A percentile compares a stretch with the other conserved stretches of the same genome.
These are phyloP conservation scores for Chrosomus eos DNA, from an alignment of 2,797 vertebrate species.

Conservation along the genomic window DNA sequence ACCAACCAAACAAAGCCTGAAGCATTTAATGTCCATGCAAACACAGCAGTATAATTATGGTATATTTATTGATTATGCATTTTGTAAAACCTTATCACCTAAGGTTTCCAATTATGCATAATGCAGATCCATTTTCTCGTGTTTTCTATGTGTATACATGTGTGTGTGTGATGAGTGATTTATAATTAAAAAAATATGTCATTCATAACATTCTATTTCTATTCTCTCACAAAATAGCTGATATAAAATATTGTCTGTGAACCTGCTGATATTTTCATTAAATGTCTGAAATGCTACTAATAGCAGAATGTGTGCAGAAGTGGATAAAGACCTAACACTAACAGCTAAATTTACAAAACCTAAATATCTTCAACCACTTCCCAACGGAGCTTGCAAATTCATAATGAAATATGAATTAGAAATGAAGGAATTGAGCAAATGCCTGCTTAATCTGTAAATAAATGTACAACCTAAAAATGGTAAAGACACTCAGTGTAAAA, in stretches of 20 bases:
- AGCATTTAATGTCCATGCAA: not conserved
- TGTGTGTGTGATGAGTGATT: not conserved
- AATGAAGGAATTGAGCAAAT: not conserved
- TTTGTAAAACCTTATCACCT: not conserved
- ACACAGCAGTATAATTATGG: slow-evolving; percentile 39
- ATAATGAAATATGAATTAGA: not conserved
- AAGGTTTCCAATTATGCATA: not conserved
- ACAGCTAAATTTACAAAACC: not conserved
- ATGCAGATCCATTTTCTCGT: not conserved
- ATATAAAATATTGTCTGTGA: not conserved
- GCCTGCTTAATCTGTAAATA: not conserved
- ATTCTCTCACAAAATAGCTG: not conserved
- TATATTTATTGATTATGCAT: not conserved
- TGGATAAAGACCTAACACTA: not conserved
- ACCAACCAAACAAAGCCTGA: not conserved
- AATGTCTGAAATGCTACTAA: not conserved
- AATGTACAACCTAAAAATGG: not conserved
- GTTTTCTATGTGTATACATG: not conserved
- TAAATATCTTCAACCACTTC: not conserved
- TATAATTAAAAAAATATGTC: not conserved
- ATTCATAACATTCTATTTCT: not conserved
- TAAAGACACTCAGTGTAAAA: too few species aligned
- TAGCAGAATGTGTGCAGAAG: not conserved
- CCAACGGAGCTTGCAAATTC: not conserved
- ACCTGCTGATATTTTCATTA: not conserved